Base-by-base conservation (phyloP, 2,797 vertebrate genomes). In the Tarsius wallacei region DNA sequence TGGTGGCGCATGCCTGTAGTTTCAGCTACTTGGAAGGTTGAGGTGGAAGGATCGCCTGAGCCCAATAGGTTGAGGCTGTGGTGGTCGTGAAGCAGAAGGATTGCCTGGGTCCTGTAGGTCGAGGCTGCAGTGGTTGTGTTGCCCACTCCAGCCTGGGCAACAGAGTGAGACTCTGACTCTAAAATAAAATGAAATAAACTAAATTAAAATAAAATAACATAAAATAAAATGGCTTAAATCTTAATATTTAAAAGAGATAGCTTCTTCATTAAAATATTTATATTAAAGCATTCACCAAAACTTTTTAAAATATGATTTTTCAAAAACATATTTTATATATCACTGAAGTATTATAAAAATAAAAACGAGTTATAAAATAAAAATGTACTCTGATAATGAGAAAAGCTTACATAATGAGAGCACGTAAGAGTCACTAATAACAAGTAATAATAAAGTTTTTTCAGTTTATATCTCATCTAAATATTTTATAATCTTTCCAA, bases 401-500 rank as follows among this genome's bases (percentile, higher is more conserved):
- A 51, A 73, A 10, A 14, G 9, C 16, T 68, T 47, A 87, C 73
- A 42, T 61, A 94, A 76, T 90, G 61, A 31, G 8, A 87, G 0
- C 51, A 55, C 33, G 64, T 22, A 51, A 31, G 53, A 83, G 59
- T 7, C 53, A 24, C 0, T 33, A 1, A 59, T 55, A 94, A 64
- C 10, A 14, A 47, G 71, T 82, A 76, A 82, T 51, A 66, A n/a
- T n/a, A 64, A 80, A n/a, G 4, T 28, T 14, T 1, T 86, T 81
- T 66, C 1, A 61, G 8, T 9, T 90, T 86, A 77, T 61, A 77
- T 81, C 68, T 88, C 63, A 66, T 84, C 87, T 63, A 63, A 96
- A 77, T 73, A 90, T 86, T 85, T 71, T 3, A 70, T 64, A 51
- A 82, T 14, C 49, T 85, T 93, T 10, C 51, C 28, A 36, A 42